Conservation (phyloP, 2,888 invertebrate species). For the Diarsia rubi region DNA sequence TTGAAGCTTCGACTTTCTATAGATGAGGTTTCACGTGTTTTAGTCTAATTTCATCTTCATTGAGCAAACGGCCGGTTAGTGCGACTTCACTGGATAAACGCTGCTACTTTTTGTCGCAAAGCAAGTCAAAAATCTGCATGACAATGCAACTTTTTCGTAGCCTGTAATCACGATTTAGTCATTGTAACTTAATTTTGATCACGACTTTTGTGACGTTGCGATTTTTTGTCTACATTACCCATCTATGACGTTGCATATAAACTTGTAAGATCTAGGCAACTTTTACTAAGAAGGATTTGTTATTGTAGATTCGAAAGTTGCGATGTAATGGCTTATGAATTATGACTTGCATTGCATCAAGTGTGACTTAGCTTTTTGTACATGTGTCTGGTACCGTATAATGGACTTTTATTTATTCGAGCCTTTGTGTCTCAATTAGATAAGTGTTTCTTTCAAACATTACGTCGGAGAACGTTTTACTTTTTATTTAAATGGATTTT, state of each 20-base stretch:
- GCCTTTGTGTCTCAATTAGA: conserved; percentile 30
- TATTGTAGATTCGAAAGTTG: conserved; percentile 54
- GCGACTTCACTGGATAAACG: conserved; percentile 29
- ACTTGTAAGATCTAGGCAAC: conserved; percentile 42
- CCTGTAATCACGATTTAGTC: conserved; percentile 25
- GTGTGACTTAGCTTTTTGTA: conserved; percentile 42
- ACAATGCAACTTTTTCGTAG: conserved; percentile 14
- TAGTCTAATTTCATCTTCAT: conserved; percentile 78
- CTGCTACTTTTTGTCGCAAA: conserved; percentile 28
- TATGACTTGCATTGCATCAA: conserved; percentile 65
- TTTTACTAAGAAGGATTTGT: conserved; percentile 49
- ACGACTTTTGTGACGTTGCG: conserved; percentile 29
- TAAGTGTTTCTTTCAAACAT: conserved; percentile 42
- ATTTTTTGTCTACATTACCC: conserved; percentile 33
- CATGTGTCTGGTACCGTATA: conserved; percentile 26
- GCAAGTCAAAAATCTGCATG: conserved; percentile 10
- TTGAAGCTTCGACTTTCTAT: conserved; percentile 78
- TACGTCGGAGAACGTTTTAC: conserved; percentile 27
- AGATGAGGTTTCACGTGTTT: conserved; percentile 77
- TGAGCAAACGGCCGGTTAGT: conserved; percentile 61
- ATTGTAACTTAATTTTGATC: conserved; percentile 25
- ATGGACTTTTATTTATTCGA: conserved; percentile 34
- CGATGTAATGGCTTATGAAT: conserved; percentile 53
- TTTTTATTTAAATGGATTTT: conserved; percentile 42
- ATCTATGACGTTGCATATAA: conserved; percentile 22